Percentiles rank a stretch among this genome's conserved stretches.
Evolutionary conservation across 2,797 vertebrate species (phyloP).

Genomic region (Pyrocephalus nanus): DNA sequence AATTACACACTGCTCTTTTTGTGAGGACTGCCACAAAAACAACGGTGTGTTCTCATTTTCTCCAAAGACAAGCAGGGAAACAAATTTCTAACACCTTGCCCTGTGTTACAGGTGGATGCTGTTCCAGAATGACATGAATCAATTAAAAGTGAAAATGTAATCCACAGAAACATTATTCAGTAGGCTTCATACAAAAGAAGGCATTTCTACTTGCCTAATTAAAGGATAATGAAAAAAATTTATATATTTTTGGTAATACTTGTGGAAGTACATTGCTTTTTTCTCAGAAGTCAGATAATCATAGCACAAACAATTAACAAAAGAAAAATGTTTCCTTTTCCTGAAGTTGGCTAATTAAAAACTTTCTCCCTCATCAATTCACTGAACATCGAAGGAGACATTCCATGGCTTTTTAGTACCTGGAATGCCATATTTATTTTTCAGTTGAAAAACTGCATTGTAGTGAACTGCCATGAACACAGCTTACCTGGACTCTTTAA

Average conservation of each 20-base stretch:
- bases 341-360: constrained; percentile 11
- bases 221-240: not conserved
- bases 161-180: not conserved
- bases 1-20: constrained; percentile 23
- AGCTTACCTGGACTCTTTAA: constrained; percentile 24
- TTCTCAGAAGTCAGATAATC: not conserved
- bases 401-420: constrained; percentile 7
- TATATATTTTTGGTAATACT: not conserved
- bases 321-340: constrained; percentile 23
- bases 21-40: constrained; percentile 16
- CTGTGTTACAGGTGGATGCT: not conserved
- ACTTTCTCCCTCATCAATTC: constrained; percentile 4
- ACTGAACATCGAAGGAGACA: not conserved
- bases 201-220: not conserved
- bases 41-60: not conserved
- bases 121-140: not conserved
- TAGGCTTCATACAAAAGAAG: not conserved
- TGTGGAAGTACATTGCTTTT: not conserved
- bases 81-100: constrained; percentile 33
- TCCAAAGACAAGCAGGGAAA: not conserved
- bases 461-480: not conserved
- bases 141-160: constrained; percentile 44
- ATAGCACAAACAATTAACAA: not conserved
- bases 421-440: not conserved
- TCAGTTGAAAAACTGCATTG: not conserved